A percentile compares a stretch with the other conserved stretches of the same genome.
These are phyloP conservation scores for Philereme transversata DNA, from an alignment of 2,888 invertebrate genomes.

Conservation along the genomic window DNA sequence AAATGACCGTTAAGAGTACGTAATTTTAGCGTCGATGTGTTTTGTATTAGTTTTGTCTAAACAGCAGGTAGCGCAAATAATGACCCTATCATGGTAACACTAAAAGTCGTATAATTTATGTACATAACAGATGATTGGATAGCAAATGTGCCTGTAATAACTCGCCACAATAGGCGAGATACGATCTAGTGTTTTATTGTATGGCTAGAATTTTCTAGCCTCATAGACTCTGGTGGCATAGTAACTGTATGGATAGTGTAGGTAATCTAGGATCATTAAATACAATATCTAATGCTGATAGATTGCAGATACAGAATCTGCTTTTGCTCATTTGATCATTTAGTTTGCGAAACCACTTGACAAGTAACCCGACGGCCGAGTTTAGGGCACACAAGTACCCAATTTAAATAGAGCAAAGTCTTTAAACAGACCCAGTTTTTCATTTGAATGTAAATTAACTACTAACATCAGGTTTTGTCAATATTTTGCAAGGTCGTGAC, in stretches of 20 bases:
- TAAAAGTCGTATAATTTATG: conserved; percentile 4
- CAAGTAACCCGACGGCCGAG: background rate
- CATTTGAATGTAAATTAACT: no score
- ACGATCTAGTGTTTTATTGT: conserved; percentile 30
- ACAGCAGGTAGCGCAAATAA: conserved; percentile 13
- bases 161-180: conserved; percentile 19
- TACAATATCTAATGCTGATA: background rate
- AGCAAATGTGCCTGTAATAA: conserved; percentile 20
- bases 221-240: background rate
- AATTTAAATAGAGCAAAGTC: background rate
- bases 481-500: background rate
- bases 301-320: background rate
- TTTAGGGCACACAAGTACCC: background rate
- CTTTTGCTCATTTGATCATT: background rate
- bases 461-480: background rate
- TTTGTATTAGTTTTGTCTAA: background rate
- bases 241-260: no score
- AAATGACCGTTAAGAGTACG: conserved; percentile 3
- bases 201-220: conserved; percentile 1
- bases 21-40: background rate
- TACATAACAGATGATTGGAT: conserved; percentile 13
- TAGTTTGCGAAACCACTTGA: background rate
- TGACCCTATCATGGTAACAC: conserved; percentile 11
- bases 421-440: no score
- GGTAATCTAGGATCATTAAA: background rate